Base-by-base conservation (phyloP, 2,888 invertebrate species). In the Seira musarum region DNA sequence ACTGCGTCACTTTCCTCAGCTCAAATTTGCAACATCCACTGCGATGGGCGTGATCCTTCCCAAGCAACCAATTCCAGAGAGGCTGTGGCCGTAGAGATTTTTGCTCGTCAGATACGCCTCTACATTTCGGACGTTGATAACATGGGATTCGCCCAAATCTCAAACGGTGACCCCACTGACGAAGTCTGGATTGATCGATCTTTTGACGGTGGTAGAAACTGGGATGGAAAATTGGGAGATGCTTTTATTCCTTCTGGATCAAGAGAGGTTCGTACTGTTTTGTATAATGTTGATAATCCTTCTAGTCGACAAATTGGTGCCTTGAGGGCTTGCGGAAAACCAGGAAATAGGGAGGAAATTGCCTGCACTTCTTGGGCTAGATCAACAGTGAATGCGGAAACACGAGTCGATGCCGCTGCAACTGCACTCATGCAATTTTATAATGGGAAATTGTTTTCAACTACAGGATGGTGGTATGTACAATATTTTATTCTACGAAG, bases 111-210 rank as follows among this genome's bases (percentile, higher is more conserved):
- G 13, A 79, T 86, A 8, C 40, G 53, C 2, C 80, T 86, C 2
- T 64, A 35, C 30, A 76, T 86, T 57, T 84, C 85, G 0, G 84
- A 86, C 63, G 49, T 10, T 0, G 84, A 84, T 40, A 85, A 84
- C 66, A 85, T 84, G 84, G 86, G 72, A 1, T 85, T 73, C 57
- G 85, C 68, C 0, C 64, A 53, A 19, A 81, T 85, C 40, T 15
- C 24, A 1, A 67, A 72, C 24, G 84, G 83, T 57, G 86, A 85
- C 0, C 57, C 80, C n/a, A 21, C 19, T 0, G 86, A 86, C 49
- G 82, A 83, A 67, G 49, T 85, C 8, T 86, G 86, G 86, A 1
- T 86, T 19, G 85, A 86, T 53, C 75, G 85, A 1, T 83, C 86
- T 10, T 83, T 79, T 19, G 74, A 85, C 24, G 85, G 81, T 13